Conservation (phyloP, 2,113 vertebrate genomes). For the Colinus virginianus region DNA sequence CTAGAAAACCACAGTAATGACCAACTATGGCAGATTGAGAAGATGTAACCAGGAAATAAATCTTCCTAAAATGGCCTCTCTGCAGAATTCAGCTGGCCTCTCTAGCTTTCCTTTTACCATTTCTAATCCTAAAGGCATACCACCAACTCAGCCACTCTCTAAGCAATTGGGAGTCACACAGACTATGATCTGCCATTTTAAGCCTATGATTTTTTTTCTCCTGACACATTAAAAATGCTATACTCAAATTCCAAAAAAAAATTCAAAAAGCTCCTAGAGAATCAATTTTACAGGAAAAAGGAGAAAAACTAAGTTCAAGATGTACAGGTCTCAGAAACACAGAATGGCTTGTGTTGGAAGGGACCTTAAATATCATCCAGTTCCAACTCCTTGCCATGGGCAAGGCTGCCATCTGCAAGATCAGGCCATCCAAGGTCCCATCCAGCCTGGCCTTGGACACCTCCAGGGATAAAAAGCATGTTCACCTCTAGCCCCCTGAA, state of each 20-base stretch:
- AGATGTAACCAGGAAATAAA: neutral
- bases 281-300: neutral
- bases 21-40: neutral
- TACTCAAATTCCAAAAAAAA: neutral
- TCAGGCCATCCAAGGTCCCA: neutral
- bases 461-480: neutral
- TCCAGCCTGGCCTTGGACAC: neutral
- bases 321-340: neutral
- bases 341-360: neutral
- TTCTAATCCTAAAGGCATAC: conserved; percentile 21
- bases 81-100: neutral
- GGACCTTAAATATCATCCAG: neutral
- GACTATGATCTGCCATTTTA: neutral
- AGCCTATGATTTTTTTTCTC: neutral
- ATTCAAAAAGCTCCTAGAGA: neutral
- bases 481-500: neutral
- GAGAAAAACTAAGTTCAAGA: neutral
- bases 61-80: conserved; percentile 11
- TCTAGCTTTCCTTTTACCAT: neutral
- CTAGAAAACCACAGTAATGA: conserved; percentile 35
- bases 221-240: neutral
- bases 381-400: neutral
- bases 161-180: neutral
- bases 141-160: neutral
- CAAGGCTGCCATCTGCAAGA: neutral